A percentile compares a stretch with the other conserved stretches of the same genome.
These are phyloP conservation scores for Pollenia griseotomentosa DNA, from an alignment of 2,888 invertebrate genomes.

Conservation along the genomic window DNA sequence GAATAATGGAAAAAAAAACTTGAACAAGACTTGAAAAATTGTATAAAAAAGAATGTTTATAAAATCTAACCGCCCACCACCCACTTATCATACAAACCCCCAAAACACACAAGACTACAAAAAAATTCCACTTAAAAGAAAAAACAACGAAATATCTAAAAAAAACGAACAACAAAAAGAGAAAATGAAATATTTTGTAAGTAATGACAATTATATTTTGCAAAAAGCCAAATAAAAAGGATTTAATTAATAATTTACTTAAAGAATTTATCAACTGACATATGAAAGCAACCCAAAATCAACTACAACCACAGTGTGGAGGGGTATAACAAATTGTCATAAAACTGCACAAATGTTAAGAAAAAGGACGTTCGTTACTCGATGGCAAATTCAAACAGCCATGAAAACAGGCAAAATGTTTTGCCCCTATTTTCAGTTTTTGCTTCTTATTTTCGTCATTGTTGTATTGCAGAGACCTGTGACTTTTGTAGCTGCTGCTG, in stretches of 20 bases:
- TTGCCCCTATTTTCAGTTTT: constrained; percentile 6
- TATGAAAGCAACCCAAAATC: not conserved
- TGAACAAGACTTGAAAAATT: no score
- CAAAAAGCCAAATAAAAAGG: constrained; percentile 62
- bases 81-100: not conserved
- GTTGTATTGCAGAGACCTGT: not conserved
- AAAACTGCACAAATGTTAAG: not conserved
- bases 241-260: constrained; percentile 65
- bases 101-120: not conserved
- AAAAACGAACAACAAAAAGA: constrained; percentile 3
- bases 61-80: no score
- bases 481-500: not conserved
- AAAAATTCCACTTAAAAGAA: constrained; percentile 4
- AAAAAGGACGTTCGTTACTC: constrained; percentile 21
- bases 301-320: not conserved
- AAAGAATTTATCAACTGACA: constrained; percentile 48
- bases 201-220: constrained; percentile 47
- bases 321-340: not conserved
- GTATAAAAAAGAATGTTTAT: no score
- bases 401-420: constrained; percentile 36
- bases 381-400: constrained; percentile 9
- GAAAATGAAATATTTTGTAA: constrained; percentile 20
- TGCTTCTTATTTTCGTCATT: not conserved
- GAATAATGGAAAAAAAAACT: not conserved
- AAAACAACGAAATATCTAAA: not conserved